Evolutionary conservation across 2,113 vertebrate species (phyloP).

Genomic region (Circaetus gallicus): DNA sequence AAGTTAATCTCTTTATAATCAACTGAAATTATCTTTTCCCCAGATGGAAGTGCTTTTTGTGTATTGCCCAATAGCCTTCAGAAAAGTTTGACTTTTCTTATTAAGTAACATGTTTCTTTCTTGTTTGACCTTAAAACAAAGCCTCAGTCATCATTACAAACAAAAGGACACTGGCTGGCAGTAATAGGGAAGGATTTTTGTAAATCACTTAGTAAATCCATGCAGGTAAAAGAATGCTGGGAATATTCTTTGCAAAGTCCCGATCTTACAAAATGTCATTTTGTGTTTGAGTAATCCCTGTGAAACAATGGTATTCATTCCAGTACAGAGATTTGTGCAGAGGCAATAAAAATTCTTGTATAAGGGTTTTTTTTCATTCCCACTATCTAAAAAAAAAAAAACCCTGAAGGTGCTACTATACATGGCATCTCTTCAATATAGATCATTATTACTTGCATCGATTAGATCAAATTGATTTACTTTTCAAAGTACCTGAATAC

Average conservation of each 20-base stretch:
- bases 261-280: neutral
- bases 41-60: neutral
- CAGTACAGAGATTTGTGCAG: neutral
- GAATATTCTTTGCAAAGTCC: neutral
- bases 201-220: neutral
- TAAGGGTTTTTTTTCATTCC: neutral
- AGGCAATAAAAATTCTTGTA: neutral
- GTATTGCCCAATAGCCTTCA: neutral
- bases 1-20: neutral
- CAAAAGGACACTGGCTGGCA: neutral
- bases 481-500: neutral
- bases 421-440: neutral
- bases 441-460: neutral
- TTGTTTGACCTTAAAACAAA: neutral
- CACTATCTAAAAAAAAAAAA: neutral
- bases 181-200: neutral
- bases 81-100: neutral
- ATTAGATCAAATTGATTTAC: neutral
- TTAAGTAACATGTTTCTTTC: neutral
- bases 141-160: neutral
- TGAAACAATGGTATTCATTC: neutral
- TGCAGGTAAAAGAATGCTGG: neutral
- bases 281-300: neutral
- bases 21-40: neutral
- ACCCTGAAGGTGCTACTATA: neutral